Conservation (phyloP, 2,113 vertebrate genomes). For the Rhynchopsitta pachyrhyncha region DNA sequence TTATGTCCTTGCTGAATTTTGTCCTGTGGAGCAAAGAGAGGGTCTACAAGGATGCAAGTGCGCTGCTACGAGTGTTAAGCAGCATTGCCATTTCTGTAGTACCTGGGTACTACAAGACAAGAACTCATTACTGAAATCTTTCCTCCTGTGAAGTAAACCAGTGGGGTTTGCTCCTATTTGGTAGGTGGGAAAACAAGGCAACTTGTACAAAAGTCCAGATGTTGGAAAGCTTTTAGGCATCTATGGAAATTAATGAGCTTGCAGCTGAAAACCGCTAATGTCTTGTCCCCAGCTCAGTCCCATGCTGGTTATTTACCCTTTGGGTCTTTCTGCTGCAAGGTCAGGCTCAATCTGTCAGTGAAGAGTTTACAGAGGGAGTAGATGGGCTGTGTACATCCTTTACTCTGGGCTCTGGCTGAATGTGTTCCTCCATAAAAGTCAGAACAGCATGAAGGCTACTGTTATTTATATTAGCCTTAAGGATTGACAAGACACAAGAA, state of each 20-base stretch:
- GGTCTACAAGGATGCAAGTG: not conserved
- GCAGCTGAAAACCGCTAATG: not conserved
- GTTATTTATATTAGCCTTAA: not conserved
- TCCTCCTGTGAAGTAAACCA: not conserved
- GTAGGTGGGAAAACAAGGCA: not conserved
- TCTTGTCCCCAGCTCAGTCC: not conserved
- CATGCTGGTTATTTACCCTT: not conserved
- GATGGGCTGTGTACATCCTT: not conserved
- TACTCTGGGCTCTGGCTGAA: not conserved
- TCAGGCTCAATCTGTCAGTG: not conserved
- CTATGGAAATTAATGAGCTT: not conserved
- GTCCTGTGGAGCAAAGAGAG: not conserved
- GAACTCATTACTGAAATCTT: not conserved
- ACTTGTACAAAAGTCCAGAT: not conserved
- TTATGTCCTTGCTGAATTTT: not conserved
- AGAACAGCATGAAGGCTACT: not conserved
- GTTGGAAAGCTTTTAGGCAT: not conserved
- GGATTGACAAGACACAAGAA: not conserved
- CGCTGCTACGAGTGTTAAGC: not conserved
- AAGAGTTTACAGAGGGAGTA: not conserved
- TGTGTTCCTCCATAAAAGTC: not conserved
- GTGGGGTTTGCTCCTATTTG: not conserved
- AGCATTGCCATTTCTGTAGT: rapidly evolving
- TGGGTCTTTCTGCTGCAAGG: not conserved
- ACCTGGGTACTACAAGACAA: not conserved